Evolutionary conservation across 2,113 vertebrate genomes (phyloP).

Genomic region (Scopus umbretta): DNA sequence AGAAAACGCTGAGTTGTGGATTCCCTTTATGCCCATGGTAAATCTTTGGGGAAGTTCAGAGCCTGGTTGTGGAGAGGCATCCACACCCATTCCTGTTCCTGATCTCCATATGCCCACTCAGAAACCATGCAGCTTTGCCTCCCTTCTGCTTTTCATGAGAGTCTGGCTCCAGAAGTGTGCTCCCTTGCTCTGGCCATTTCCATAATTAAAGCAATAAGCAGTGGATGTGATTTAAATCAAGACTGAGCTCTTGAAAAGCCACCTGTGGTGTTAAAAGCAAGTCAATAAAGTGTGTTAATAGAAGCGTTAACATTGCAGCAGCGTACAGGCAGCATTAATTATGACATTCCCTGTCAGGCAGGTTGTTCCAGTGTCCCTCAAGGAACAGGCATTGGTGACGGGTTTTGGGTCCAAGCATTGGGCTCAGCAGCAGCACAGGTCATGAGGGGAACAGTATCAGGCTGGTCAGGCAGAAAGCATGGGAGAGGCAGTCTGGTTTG

Average conservation of each 20-base stretch:
- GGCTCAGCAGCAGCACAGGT: background rate
- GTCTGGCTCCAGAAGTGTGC: background rate
- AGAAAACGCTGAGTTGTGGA: background rate
- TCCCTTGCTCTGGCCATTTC: slow-evolving; percentile 24
- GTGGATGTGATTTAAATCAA: slow-evolving; percentile 38
- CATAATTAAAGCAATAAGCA: slow-evolving; percentile 39
- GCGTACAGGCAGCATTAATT: background rate
- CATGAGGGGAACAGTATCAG: background rate
- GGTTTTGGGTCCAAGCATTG: background rate
- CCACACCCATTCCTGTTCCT: background rate
- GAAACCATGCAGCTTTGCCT: background rate
- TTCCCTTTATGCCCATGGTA: background rate
- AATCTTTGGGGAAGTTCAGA: background rate
- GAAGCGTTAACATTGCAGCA: slow-evolving; percentile 23
- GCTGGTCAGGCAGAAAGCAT: background rate
- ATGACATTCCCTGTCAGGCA: background rate
- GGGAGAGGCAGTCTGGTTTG: background rate
- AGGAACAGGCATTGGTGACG: background rate
- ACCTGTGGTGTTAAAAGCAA: slow-evolving; percentile 62
- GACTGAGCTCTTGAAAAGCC: slow-evolving; percentile 46
- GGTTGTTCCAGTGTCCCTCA: background rate
- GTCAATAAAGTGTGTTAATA: slow-evolving; percentile 42
- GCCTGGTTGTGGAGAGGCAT: background rate
- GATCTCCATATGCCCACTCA: background rate
- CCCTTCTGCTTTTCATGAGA: background rate